These are phyloP conservation scores for Eucidaris tribuloides DNA, from an alignment of 35 echinoderm and acorn worm genomes.

Conservation along the genomic window DNA sequence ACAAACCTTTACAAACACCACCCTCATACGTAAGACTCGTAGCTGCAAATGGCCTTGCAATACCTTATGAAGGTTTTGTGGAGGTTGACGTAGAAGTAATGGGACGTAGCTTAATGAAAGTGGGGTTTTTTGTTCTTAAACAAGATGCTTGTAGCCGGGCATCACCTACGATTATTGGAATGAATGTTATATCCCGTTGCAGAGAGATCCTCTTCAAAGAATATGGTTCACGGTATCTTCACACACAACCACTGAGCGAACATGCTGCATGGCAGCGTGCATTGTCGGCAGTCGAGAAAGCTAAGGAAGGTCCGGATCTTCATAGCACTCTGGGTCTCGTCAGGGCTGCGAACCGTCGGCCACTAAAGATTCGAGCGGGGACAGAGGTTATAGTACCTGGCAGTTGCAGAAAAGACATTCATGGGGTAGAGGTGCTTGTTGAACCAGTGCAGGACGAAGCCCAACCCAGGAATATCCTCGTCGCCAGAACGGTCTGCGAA, in stretches of 20 bases:
- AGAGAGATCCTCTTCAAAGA: not conserved
- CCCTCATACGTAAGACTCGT: not conserved
- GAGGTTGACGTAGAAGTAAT: not conserved
- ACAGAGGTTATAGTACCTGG: constrained; percentile 8
- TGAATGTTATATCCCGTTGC: not conserved
- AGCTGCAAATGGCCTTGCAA: constrained; percentile 6
- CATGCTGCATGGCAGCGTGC: not conserved
- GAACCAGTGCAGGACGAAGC: not conserved
- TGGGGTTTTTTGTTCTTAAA: not conserved
- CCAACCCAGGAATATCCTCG: not conserved
- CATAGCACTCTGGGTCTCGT: not conserved
- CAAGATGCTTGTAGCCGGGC: not conserved
- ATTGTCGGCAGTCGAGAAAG: not conserved
- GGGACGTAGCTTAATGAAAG: not conserved
- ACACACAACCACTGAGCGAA: not conserved
- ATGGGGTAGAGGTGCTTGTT: not conserved
- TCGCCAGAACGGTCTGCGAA: not conserved
- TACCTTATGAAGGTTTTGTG: not conserved
- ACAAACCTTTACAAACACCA: not conserved
- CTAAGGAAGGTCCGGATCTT: not conserved
- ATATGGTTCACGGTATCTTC: not conserved
- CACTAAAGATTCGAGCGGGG: not conserved
- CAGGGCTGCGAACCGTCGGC: not conserved
- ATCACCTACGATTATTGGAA: not conserved
- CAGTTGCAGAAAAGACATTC: not conserved